Conservation (phyloP, 2,113 vertebrate genomes). For the Pituophis catenifer region DNA sequence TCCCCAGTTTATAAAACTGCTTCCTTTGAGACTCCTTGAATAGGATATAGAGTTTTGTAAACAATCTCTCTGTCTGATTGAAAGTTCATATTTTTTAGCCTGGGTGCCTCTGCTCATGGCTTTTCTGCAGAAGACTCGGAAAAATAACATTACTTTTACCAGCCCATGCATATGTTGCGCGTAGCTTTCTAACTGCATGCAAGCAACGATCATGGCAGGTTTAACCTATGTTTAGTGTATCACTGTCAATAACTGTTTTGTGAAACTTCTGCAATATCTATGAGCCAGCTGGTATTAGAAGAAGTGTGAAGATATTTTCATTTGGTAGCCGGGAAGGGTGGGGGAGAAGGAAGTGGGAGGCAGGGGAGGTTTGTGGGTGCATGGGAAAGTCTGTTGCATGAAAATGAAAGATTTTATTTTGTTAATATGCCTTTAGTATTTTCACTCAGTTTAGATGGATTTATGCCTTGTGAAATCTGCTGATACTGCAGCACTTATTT, state of each 20-base stretch:
- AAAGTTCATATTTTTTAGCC: neutral
- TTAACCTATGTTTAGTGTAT: slow-evolving; percentile 57
- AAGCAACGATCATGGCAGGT: slow-evolving; percentile 35
- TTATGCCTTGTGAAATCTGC: slow-evolving; percentile 19
- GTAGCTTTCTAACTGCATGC: neutral
- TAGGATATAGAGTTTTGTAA: neutral
- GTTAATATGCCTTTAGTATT: slow-evolving; percentile 42
- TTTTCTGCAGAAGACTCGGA: neutral
- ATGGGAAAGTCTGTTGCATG: slow-evolving; percentile 55
- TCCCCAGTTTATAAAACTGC: neutral
- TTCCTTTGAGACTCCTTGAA: neutral
- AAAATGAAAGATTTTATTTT: slow-evolving; percentile 51
- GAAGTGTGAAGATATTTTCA: slow-evolving; percentile 70
- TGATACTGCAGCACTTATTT: neutral
- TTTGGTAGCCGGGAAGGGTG: neutral
- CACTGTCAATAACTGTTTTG: slow-evolving; percentile 59
- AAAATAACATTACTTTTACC: neutral
- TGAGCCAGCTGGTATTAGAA: slow-evolving; percentile 72
- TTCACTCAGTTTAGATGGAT: slow-evolving; percentile 35
- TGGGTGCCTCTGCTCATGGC: fast-evolving
- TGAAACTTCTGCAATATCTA: slow-evolving; percentile 58
- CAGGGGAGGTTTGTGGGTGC: slow-evolving; percentile 61
- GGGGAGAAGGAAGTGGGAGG: slow-evolving; percentile 50
- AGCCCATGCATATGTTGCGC: neutral
- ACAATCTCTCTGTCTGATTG: neutral